A percentile compares a stretch with the other conserved stretches of the same genome.
These are phyloP conservation scores for Ctena decussata DNA, from an alignment of 2,888 invertebrate genomes.

Conservation along the genomic window DNA sequence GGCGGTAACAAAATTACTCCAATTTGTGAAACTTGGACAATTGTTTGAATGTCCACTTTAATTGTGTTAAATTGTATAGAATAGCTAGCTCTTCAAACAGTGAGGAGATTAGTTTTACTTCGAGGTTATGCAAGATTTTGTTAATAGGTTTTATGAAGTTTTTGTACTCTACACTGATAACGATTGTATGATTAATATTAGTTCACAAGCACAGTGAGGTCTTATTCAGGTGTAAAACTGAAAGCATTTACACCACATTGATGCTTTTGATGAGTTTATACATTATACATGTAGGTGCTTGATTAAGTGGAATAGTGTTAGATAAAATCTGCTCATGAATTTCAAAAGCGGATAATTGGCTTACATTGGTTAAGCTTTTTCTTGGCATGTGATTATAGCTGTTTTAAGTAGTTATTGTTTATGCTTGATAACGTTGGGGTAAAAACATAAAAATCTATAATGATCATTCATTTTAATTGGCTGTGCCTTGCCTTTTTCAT, in stretches of 20 bases:
- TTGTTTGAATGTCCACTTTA: slow-evolving; percentile 6
- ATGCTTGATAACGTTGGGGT: not conserved
- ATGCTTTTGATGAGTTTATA: slow-evolving; percentile 8
- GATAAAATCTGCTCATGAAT: not conserved
- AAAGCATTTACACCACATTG: not conserved
- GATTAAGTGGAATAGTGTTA: not conserved
- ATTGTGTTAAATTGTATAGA: slow-evolving; percentile 12
- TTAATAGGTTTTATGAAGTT: slow-evolving; percentile 16
- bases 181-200: slow-evolving; percentile 7
- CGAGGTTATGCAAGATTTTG: slow-evolving; percentile 4
- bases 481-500: not conserved
- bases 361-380: not conserved
- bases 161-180: not conserved
- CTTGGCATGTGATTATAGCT: not conserved
- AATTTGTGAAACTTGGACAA: slow-evolving; percentile 11
- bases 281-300: slow-evolving; percentile 8
- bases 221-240: slow-evolving; percentile 4
- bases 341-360: slow-evolving; percentile 3
- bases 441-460: not conserved
- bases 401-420: not conserved
- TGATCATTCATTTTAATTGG: slow-evolving; percentile 10
- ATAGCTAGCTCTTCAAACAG: slow-evolving; percentile 5
- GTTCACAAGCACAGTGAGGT: not conserved
- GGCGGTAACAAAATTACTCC: slow-evolving; percentile 28
- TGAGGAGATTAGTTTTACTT: slow-evolving; percentile 11